These are phyloP conservation scores for honey bee (Apis mellifera) DNA, from an alignment of 1,140 invertebrate genomes.

Conservation along the genomic window DNA sequence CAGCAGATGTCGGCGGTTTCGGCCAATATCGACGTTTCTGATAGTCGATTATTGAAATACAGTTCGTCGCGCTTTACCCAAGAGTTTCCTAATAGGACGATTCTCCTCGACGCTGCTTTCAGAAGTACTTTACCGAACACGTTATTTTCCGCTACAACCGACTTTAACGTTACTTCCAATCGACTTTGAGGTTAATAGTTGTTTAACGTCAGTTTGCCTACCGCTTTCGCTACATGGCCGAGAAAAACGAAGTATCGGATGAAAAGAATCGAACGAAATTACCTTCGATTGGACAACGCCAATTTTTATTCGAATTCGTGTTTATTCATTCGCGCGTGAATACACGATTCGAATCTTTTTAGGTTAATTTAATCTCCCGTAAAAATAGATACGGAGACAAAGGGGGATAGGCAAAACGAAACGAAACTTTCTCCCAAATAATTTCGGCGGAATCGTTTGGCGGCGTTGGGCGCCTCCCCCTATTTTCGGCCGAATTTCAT, in stretches of 20 bases:
- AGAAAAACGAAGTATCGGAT: no score
- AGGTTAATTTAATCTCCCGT: no score
- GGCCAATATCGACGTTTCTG: background rate
- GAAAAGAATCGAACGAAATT: no score
- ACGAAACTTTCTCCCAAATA: background rate
- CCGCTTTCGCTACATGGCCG: background rate
- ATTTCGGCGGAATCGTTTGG: background rate
- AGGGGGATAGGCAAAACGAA: background rate
- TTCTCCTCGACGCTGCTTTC: background rate
- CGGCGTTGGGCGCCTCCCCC: background rate
- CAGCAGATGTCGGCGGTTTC: constrained; percentile 4
- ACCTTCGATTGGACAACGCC: no score
- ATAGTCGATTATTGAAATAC: constrained; percentile 29
- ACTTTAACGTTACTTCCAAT: constrained; percentile 17
- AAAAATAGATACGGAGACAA: background rate
- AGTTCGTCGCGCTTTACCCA: background rate
- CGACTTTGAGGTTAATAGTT: constrained; percentile 6
- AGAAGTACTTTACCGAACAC: constrained; percentile 14
- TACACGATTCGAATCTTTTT: no score
- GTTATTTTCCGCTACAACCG: constrained; percentile 20
- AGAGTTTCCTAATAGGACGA: constrained; percentile 28
- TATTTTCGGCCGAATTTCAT: background rate
- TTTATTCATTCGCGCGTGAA: no score
- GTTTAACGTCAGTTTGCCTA: constrained; percentile 15
- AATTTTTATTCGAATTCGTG: no score